phyloP scores from a whole-genome alignment of 1,140 invertebrate genomes.

The Meloidogyne exigua region DNA sequence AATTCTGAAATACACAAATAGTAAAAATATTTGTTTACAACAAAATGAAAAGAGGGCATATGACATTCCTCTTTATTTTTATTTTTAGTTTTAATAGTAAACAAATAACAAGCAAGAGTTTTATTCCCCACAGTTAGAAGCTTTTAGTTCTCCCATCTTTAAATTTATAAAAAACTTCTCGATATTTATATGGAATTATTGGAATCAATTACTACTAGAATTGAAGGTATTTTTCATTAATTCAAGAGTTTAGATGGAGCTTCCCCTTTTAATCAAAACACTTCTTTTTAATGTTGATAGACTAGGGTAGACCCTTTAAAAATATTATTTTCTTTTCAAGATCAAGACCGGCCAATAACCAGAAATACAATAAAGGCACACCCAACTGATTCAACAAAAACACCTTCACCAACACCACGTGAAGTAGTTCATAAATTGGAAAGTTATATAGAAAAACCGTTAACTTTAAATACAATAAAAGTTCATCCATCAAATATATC shows the following conservation, averaged over 20 bases:
- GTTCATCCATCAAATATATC: neutral
- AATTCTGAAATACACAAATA: too few relatives aligned
- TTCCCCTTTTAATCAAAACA: too few relatives aligned
- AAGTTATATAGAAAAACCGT: neutral
- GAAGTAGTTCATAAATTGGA: neutral
- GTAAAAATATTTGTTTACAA: too few relatives aligned
- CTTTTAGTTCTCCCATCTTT: too few relatives aligned
- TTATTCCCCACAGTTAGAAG: too few relatives aligned
- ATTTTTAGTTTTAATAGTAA: too few relatives aligned
- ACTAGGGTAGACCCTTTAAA: too few relatives aligned
- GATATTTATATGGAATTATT: neutral
- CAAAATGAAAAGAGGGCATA: too few relatives aligned
- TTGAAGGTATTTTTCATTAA: neutral
- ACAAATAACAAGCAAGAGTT: too few relatives aligned
- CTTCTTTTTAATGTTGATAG: too few relatives aligned
- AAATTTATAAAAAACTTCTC: too few relatives aligned
- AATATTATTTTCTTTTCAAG: neutral
- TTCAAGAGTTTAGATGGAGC: neutral
- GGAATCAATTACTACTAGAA: neutral
- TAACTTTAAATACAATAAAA: neutral
- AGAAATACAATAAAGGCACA: neutral
- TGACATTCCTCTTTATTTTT: too few relatives aligned
- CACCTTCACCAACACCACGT: neutral
- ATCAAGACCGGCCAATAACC: neutral
- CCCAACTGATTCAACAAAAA: neutral